A percentile compares a stretch with the other conserved stretches of the same genome.
Evolutionary conservation across 2,888 invertebrate genomes (phyloP).

Genomic region (Thyatira batis): DNA sequence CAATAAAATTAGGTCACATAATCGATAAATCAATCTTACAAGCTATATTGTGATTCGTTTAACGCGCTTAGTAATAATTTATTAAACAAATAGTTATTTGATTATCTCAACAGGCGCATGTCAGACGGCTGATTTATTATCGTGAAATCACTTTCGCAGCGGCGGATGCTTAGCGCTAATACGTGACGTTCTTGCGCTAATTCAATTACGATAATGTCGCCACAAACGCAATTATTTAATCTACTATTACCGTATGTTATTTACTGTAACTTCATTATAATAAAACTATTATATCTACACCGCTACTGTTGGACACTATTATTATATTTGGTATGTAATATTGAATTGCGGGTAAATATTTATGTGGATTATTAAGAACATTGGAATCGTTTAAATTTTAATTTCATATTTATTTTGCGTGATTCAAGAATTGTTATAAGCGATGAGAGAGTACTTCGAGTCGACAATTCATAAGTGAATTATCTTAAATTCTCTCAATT

Average conservation of each 20-base stretch:
- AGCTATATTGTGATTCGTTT: neutral
- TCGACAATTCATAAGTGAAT: neutral
- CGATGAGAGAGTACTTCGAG: too few relatives aligned
- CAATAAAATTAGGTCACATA: neutral
- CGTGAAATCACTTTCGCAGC: constrained; percentile 39
- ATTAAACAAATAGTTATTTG: constrained; percentile 1
- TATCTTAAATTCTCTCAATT: neutral
- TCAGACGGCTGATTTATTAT: constrained; percentile 46
- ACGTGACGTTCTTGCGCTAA: constrained; percentile 39
- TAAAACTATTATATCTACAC: too few relatives aligned
- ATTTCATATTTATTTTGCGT: neutral
- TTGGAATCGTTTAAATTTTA: neutral
- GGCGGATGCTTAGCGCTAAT: constrained; percentile 20
- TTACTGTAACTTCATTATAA: neutral
- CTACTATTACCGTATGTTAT: constrained; percentile 2
- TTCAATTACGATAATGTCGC: constrained; percentile 41
- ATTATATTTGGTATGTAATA: constrained; percentile 11
- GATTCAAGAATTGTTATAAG: too few relatives aligned
- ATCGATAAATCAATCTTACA: neutral
- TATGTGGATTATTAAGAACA: too few relatives aligned
- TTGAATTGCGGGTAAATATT: neutral
- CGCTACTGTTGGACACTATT: too few relatives aligned
- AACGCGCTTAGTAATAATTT: neutral
- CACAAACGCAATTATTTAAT: constrained; percentile 23
- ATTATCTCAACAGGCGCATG: constrained; percentile 19